A percentile compares a stretch with the other conserved stretches of the same genome.
phyloP scores from a whole-genome alignment of 2,888 invertebrate genomes.

The Salpingus planirostris region DNA sequence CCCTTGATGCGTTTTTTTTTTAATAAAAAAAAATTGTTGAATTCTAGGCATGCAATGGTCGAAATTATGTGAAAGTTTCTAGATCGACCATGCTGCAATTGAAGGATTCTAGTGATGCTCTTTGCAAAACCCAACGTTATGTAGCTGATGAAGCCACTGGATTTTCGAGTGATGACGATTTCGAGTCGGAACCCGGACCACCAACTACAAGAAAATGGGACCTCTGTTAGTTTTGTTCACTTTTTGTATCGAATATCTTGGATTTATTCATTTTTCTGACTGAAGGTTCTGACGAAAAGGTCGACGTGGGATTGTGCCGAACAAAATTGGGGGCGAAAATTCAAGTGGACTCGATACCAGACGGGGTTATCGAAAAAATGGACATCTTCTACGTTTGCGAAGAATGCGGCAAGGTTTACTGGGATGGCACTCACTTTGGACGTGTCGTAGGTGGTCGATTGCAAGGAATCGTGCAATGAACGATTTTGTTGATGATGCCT shows the following conservation, averaged over 20 bases:
- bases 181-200: conserved; percentile 19
- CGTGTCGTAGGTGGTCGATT: conserved; percentile 31
- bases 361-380: conserved; percentile 27
- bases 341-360: conserved; percentile 43
- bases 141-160: conserved; percentile 34
- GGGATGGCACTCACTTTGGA: conserved; percentile 48
- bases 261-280: conserved; percentile 25
- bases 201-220: conserved; percentile 32
- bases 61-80: conserved; percentile 41
- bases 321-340: conserved; percentile 50
- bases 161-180: conserved; percentile 37
- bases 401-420: conserved; percentile 65
- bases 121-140: conserved; percentile 10
- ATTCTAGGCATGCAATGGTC: conserved; percentile 43
- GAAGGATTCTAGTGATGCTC: conserved; percentile 19
- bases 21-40: background rate
- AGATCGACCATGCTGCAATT: conserved; percentile 39
- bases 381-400: conserved; percentile 60
- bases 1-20: background rate
- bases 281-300: conserved; percentile 33
- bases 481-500: no score
- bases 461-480: conserved; percentile 30
- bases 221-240: conserved; percentile 32
- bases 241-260: no score
- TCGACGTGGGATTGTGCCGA: conserved; percentile 39